Evolutionary conservation across 2,113 vertebrate genomes (phyloP).

Genomic region (Myanophis thanlyinensis): DNA sequence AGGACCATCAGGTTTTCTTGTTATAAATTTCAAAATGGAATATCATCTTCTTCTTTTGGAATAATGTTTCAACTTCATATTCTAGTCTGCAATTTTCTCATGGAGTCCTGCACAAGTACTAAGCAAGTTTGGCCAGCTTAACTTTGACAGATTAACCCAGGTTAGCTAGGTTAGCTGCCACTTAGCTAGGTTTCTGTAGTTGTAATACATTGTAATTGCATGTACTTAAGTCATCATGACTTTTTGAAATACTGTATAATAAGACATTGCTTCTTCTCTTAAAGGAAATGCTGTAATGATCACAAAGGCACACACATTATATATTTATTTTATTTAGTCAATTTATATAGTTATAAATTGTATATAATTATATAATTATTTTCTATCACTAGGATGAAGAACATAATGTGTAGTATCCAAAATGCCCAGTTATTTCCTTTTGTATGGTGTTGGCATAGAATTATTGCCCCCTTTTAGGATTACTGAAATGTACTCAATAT

Average conservation of each 20-base stretch:
- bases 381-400: conserved; percentile 55
- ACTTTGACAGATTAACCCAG: neutral
- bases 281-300: conserved; percentile 33
- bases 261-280: conserved; percentile 44
- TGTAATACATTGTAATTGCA: conserved; percentile 20
- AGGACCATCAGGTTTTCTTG: neutral
- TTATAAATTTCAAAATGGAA: neutral
- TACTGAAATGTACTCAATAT: neutral
- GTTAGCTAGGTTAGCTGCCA: neutral
- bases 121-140: neutral
- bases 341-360: neutral
- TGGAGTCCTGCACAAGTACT: neutral
- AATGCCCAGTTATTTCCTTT: conserved; percentile 38
- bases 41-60: neutral
- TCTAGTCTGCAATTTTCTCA: neutral
- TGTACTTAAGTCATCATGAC: conserved; percentile 29
- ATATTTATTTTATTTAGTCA: neutral
- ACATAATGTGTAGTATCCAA: conserved; percentile 48
- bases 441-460: neutral
- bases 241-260: conserved; percentile 46
- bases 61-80: neutral
- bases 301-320: conserved; percentile 58
- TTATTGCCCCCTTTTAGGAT: neutral
- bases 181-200: neutral
- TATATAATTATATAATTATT: conserved; percentile 48